These are phyloP conservation scores for Alaudala cheleensis DNA, from an alignment of 2,113 vertebrate species.

Conservation along the genomic window DNA sequence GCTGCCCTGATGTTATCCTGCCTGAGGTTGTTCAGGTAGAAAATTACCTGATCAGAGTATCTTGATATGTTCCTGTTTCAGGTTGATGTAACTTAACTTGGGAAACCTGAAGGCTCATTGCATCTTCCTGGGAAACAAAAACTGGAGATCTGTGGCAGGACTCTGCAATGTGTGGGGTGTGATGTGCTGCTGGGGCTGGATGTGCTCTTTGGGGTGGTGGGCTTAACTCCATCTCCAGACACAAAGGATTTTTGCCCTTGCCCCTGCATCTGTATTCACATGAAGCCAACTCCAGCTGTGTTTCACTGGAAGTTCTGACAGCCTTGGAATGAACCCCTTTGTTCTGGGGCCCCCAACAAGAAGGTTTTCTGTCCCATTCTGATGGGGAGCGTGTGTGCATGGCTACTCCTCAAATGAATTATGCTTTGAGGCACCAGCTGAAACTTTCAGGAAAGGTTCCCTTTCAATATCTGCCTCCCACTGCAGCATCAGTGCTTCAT, in stretches of 20 bases:
- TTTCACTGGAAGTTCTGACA: background rate
- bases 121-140: background rate
- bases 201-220: background rate
- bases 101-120: background rate
- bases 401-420: background rate
- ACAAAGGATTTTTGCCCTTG: background rate
- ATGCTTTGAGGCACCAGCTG: background rate
- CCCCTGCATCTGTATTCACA: background rate
- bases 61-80: background rate
- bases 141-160: background rate
- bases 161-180: rapidly evolving
- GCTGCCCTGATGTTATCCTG: background rate
- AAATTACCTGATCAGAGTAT: background rate
- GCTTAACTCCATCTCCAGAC: background rate
- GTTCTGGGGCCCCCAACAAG: background rate
- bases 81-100: background rate
- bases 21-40: background rate
- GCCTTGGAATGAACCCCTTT: background rate
- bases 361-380: background rate
- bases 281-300: background rate
- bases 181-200: background rate
- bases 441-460: background rate
- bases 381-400: background rate
- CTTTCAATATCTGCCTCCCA: background rate
- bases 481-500: background rate